Base-by-base conservation (phyloP, 1,140 invertebrate genomes). In the Brachionus plicatilis region DNA sequence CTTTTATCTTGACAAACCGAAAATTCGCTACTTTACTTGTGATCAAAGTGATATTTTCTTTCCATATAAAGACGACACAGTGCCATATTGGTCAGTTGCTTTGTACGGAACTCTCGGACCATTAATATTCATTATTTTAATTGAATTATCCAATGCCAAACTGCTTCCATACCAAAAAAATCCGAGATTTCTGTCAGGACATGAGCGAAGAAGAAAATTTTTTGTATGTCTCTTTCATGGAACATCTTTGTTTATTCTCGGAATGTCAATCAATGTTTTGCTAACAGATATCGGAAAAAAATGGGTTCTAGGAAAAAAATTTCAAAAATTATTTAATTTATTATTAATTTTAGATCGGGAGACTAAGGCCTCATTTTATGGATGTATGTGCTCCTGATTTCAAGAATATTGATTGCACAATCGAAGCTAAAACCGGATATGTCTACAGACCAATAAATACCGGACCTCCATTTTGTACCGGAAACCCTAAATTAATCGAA, bases 281-380 rank as follows among this genome's bases (percentile, higher is more conserved):
- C 92, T 93, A 5, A 96, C 95, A 3, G 95, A 97, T 87, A 92
- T 96, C 86, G 94, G 93, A 24, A 98, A 97, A 90, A 97, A 96
- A 60, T 82, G 53, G 53, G 76, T 80, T 20, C 17, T 24, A 65
- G 9, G 8, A 11, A 27, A 29, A 68, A 68, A 68, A 68, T 68
- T 33, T n/a, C 2, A 68, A 68, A 27, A 68, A 68, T 8, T 41
- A 17, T 43, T 47, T 5, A 95, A 97, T 87, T 92, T 96, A 86
- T 94, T 93, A 24, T 43, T 98, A 97, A 89, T 97, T 96, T 86
- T 93, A 93, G 2, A 93, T 98, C 84, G 96, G 96, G 37, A 91
- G 96, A 65, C 90, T 98, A 79, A 90, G 96, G n/a, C 96, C 96
- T 7, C 95, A 98, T 90, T 98, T 98, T 90, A 92, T 96, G 85